A percentile compares a stretch with the other conserved stretches of the same genome.
Conservation (phyloP, 2,888 invertebrate species). For the Tetramorium bicarinatum region DNA sequence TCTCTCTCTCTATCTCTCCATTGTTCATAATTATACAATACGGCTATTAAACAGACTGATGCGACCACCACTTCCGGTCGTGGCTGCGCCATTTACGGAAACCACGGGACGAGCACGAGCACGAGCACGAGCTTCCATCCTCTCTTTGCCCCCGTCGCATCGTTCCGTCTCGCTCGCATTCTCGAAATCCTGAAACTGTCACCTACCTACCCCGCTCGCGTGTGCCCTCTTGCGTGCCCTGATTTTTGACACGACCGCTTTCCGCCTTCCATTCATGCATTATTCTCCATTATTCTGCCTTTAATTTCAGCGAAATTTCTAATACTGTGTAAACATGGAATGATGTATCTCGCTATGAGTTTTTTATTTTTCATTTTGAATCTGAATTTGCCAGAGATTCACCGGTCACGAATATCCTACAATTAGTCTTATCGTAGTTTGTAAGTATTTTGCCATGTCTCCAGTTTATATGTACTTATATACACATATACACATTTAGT, state of each 20-base stretch:
- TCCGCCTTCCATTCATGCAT: conserved; percentile 28
- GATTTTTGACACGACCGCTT: conserved; percentile 27
- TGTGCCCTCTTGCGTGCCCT: conserved; percentile 14
- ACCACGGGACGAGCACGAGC: conserved; percentile 77
- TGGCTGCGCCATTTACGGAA: conserved; percentile 83
- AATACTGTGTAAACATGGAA: conserved; percentile 11
- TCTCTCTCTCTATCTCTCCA: conserved; percentile 75
- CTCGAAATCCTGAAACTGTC: conserved; percentile 35
- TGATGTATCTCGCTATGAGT: neutral
- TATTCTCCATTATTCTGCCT: conserved; percentile 32
- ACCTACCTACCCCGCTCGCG: conserved; percentile 29
- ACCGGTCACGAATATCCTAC: neutral
- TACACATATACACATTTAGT: neutral
- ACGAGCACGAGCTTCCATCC: conserved; percentile 75
- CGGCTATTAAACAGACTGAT: conserved; percentile 86
- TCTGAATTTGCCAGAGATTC: neutral
- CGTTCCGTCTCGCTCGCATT: conserved; percentile 34
- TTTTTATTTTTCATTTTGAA: conserved; percentile 21
- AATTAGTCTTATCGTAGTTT: neutral
- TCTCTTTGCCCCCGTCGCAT: conserved; percentile 50
- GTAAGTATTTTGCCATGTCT: conserved; percentile 22
- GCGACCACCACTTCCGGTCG: conserved; percentile 85
- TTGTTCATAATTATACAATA: conserved; percentile 86
- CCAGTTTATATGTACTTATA: neutral
- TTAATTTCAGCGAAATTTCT: neutral